These are phyloP conservation scores for Poeciliopsis presidionis DNA, from an alignment of 2,797 vertebrate species.

Conservation along the genomic window DNA sequence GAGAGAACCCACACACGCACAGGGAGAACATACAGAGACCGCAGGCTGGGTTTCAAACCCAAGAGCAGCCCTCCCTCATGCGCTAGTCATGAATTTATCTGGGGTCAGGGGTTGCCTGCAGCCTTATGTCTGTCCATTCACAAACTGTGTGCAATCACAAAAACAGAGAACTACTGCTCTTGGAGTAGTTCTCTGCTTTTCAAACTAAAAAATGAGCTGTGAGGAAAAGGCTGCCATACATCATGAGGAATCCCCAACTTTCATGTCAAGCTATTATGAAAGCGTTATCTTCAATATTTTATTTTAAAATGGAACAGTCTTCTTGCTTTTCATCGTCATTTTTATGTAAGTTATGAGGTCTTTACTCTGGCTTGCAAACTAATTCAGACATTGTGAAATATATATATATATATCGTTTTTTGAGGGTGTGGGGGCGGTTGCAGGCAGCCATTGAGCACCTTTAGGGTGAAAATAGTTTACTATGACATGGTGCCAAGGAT, in stretches of 20 bases:
- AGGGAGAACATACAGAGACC: not conserved
- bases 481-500: slow-evolving; percentile 49
- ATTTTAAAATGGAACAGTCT: slow-evolving; percentile 44
- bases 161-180: too few species aligned
- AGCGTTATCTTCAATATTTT: slow-evolving; percentile 58
- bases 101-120: slow-evolving; percentile 47
- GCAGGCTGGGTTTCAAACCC: not conserved
- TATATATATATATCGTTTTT: not conserved
- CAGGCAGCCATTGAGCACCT: slow-evolving; percentile 58
- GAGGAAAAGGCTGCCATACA: slow-evolving; percentile 38
- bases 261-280: slow-evolving; percentile 50
- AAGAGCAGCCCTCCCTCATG: slow-evolving; percentile 26
- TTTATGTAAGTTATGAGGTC: slow-evolving; percentile 24
- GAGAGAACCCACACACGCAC: not conserved
- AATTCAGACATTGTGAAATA: slow-evolving; percentile 34
- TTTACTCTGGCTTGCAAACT: slow-evolving; percentile 44
- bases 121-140: slow-evolving; percentile 70
- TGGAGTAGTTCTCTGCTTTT: slow-evolving; percentile 47
- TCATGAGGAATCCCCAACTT: slow-evolving; percentile 32
- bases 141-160: slow-evolving; percentile 41
- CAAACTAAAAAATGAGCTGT: slow-evolving; percentile 50
- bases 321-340: slow-evolving; percentile 44
- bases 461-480: slow-evolving; percentile 42
- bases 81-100: slow-evolving; percentile 63
- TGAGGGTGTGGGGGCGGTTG: too few species aligned